Percentiles rank a stretch among this genome's conserved stretches.
Evolutionary conservation across 2,797 vertebrate genomes (phyloP).

Genomic region (Psittacula echo): DNA sequence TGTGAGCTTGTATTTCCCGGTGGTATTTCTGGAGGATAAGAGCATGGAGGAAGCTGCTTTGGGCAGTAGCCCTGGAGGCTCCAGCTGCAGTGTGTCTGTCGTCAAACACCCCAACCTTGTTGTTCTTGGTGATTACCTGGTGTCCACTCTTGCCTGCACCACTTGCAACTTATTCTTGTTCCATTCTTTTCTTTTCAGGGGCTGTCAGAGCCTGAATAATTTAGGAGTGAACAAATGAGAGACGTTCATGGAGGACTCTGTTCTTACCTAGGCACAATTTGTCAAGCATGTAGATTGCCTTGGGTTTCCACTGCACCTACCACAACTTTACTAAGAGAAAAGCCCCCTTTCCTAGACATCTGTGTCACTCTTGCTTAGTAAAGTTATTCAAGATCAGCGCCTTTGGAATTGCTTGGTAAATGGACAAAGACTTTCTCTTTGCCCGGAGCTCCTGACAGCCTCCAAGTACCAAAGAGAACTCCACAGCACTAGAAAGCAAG

Average conservation of each 20-base stretch:
- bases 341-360: conserved; percentile 58
- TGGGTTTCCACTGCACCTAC: conserved; percentile 68
- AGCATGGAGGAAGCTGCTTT: conserved; percentile 21
- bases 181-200: conserved; percentile 71
- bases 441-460: conserved; percentile 68
- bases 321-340: conserved; percentile 70
- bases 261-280: conserved; percentile 70
- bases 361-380: conserved; percentile 69
- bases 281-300: conserved; percentile 67
- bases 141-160: conserved; percentile 42
- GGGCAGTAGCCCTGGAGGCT: conserved; percentile 21
- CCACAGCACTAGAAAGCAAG: conserved; percentile 70
- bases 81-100: conserved; percentile 59
- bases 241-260: conserved; percentile 67
- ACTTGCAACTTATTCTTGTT: conserved; percentile 65
- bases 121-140: conserved; percentile 67
- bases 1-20: conserved; percentile 56
- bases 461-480: conserved; percentile 72
- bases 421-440: conserved; percentile 72
- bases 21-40: conserved; percentile 31
- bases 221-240: conserved; percentile 71
- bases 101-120: conserved; percentile 62
- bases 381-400: conserved; percentile 68
- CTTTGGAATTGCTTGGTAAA: conserved; percentile 70
- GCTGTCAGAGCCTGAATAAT: conserved; percentile 72